phyloP scores from a whole-genome alignment of 2,113 vertebrate genomes.

The Chlamydotis undulata region DNA sequence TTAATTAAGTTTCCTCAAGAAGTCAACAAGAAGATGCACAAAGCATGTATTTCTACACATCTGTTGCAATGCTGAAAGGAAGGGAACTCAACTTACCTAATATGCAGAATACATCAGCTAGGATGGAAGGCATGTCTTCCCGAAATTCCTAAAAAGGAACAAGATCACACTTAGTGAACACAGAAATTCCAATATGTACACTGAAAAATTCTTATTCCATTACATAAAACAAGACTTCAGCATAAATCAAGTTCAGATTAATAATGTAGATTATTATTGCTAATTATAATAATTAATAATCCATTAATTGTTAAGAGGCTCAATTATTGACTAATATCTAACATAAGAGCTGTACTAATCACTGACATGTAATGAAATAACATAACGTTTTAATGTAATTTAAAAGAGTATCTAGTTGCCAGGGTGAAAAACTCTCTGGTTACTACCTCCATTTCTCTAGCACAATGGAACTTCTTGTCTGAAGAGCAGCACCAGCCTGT shows the following conservation, averaged over 20 bases:
- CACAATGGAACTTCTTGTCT: background rate
- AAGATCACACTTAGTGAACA: background rate
- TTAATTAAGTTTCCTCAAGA: background rate
- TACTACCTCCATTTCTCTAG: background rate
- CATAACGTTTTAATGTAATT: background rate
- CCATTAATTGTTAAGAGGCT: background rate
- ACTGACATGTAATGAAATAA: background rate
- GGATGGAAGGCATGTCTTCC: conserved; percentile 95
- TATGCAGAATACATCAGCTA: conserved; percentile 98
- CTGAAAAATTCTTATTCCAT: background rate
- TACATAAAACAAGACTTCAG: background rate
- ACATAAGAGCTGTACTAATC: background rate
- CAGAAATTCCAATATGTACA: background rate
- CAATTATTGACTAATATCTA: background rate
- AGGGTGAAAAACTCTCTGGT: background rate
- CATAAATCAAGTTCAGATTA: background rate
- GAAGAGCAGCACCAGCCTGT: background rate
- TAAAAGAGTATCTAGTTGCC: background rate
- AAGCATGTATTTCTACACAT: background rate
- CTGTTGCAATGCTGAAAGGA: background rate
- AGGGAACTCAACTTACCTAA: conserved; percentile 79
- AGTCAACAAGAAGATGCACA: background rate
- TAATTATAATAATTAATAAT: background rate
- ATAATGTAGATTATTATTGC: background rate
- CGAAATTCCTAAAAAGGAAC: conserved; percentile 84